These are phyloP conservation scores for Notarius quadriscutis DNA, from an alignment of 2,113 vertebrate genomes.

Conservation along the genomic window DNA sequence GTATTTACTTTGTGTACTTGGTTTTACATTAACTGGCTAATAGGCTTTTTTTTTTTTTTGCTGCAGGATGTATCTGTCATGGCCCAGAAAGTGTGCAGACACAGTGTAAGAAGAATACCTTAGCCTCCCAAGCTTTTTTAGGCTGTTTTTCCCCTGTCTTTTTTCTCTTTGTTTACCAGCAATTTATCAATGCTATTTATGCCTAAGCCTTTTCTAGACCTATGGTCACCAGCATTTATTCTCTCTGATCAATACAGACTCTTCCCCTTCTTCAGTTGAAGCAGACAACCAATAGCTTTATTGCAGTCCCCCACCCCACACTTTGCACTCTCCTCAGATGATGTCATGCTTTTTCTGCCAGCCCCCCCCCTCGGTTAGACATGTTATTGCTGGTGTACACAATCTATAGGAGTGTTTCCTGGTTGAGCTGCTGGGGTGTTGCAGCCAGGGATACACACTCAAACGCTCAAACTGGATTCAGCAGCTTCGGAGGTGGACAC, in stretches of 20 bases:
- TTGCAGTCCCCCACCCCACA: conserved; percentile 81
- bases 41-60: background rate
- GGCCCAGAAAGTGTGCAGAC: background rate
- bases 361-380: conserved; percentile 27
- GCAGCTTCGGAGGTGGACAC: conserved; percentile 1
- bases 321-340: conserved; percentile 68
- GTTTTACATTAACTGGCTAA: background rate
- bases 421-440: conserved; percentile 70
- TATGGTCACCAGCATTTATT: conserved; percentile 58
- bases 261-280: conserved; percentile 63
- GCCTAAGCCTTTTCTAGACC: background rate
- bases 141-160: background rate
- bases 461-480: conserved; percentile 35
- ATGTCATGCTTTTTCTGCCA: conserved; percentile 74
- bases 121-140: background rate
- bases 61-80: background rate
- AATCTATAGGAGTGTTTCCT: conserved; percentile 84
- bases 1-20: background rate
- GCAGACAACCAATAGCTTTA: conserved; percentile 89
- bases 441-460: conserved; percentile 62
- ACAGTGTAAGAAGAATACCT: background rate
- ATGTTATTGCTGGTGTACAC: conserved; percentile 76
- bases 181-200: background rate
- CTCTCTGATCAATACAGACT: conserved; percentile 82
- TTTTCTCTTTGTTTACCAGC: background rate